Conservation (phyloP, 2,113 vertebrate species). For the Halichoeres trimaculatus region DNA sequence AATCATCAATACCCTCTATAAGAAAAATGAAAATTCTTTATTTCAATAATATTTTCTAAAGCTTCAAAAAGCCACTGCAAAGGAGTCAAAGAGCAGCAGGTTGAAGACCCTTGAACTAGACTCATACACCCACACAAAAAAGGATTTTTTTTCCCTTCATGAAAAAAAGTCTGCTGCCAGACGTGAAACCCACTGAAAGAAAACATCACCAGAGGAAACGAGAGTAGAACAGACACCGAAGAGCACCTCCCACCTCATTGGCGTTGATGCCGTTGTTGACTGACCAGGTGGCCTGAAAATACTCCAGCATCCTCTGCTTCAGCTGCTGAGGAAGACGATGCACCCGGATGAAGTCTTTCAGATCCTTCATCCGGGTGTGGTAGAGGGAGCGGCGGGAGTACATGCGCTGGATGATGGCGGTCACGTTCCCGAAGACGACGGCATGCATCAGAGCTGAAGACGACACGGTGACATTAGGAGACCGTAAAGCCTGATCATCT, state of each 20-base stretch:
- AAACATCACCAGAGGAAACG: background rate
- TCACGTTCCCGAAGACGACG: constrained; percentile 96
- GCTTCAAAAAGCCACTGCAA: no score
- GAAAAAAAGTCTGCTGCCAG: background rate
- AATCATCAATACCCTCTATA: no score
- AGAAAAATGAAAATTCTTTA: no score
- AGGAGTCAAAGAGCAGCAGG: no score
- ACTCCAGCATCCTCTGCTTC: constrained; percentile 96
- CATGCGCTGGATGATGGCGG: constrained; percentile 99
- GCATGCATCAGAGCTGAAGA: constrained; percentile 94
- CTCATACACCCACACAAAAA: background rate
- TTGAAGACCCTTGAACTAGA: no score
- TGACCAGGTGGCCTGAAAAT: constrained; percentile 98
- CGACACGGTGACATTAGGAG: background rate
- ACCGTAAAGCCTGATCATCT: background rate
- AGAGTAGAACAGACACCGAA: no score
- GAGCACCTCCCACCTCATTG: constrained; percentile 86
- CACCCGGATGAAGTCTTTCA: constrained; percentile 96
- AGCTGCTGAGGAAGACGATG: constrained; percentile 94
- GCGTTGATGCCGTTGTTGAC: constrained; percentile 97
- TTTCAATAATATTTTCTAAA: no score
- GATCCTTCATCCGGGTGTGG: constrained; percentile 96
- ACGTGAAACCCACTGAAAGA: background rate
- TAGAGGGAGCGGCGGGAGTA: constrained; percentile 96
- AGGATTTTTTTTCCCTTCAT: background rate